phyloP scores from a whole-genome alignment of 2,888 invertebrate genomes.

The Nephrotoma guestfalica region DNA sequence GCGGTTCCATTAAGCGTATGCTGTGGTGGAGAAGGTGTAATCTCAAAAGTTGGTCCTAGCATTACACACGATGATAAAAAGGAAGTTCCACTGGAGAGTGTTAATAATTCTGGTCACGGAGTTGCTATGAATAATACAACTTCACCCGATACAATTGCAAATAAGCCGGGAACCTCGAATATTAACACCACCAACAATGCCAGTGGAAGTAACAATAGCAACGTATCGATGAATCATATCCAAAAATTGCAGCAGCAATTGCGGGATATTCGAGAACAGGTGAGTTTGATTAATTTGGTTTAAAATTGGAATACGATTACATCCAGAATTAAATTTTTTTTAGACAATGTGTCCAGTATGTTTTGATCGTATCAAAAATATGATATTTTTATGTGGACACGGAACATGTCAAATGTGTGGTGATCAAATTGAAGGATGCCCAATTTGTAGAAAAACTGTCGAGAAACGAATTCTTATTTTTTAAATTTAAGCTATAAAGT shows the following conservation, averaged over 20 bases:
- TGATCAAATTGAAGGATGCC: slow-evolving; percentile 93
- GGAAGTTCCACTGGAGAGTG: slow-evolving; percentile 19
- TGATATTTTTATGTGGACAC: slow-evolving; percentile 97
- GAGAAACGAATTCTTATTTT: slow-evolving; percentile 91
- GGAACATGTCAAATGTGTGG: slow-evolving; percentile 98
- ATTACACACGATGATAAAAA: slow-evolving; percentile 18
- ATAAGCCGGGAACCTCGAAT: neutral
- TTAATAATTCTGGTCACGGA: slow-evolving; percentile 27
- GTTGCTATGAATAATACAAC: slow-evolving; percentile 32
- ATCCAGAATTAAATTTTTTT: slow-evolving; percentile 18
- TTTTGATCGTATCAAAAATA: slow-evolving; percentile 92
- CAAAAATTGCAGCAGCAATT: slow-evolving; percentile 86
- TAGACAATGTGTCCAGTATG: slow-evolving; percentile 99
- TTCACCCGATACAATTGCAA: slow-evolving; percentile 6
- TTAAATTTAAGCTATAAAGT: slow-evolving; percentile 25
- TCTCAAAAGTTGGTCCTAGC: slow-evolving; percentile 19
- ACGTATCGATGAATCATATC: slow-evolving; percentile 63
- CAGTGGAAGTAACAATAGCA: slow-evolving; percentile 36
- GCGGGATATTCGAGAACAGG: slow-evolving; percentile 96
- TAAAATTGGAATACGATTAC: neutral
- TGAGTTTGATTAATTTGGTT: slow-evolving; percentile 24
- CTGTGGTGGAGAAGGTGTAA: slow-evolving; percentile 36
- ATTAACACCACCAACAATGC: slow-evolving; percentile 1
- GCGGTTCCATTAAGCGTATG: slow-evolving; percentile 41
- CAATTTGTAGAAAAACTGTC: slow-evolving; percentile 92